Evolutionary conservation across 2,113 vertebrate species (phyloP), one percentile per base, ranked within the genome.

Genomic region (Gadus macrocephalus): DNA sequence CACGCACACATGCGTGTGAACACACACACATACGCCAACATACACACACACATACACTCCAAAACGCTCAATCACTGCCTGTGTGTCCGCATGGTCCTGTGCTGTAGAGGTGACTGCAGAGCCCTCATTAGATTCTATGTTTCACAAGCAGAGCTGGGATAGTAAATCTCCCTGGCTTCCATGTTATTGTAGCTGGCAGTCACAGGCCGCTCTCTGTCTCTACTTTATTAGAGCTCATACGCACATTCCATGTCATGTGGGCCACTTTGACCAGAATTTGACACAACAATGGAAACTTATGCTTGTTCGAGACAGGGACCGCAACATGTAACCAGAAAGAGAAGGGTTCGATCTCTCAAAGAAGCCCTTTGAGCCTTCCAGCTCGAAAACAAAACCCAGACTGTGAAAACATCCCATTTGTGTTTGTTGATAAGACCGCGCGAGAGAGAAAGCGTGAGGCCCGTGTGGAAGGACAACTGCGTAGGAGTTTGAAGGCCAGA

Each of bases 81-180:
- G 78, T 80, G 20, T 76, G 85, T 87, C 81, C 75, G 85, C 68
- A 16, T 84, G 81, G 82, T 81, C 86, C 79, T 67, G 25, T 85
- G 82, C 78, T 82, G 66, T 78, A 78, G 74, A 49, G 42, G 12
- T 80, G 81, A 76, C 78, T 81, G 81, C 77, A 78, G 76, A 88
- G 83, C 83, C 66, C 89, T 91, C 88, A 90, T 91, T 90, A 91
- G 86, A 90, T 86, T 89, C 83, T 83, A 85, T 87, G 90, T 91
- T 92, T 92, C 90, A 91, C 86, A 86, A 89, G 90, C 88, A 66
- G 78, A 86, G 78, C 81, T 53, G 83, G 89, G 83, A 88, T 83
- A 87, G 89, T 92, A 92, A 92, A 92, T 90, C 83, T 83, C 80
- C 86, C 85, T 77, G 75, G 80, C 81, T 83, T 81, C 77, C 61